Evolutionary conservation across 2,888 invertebrate species (phyloP).

Genomic region (Cantharis nigra): DNA sequence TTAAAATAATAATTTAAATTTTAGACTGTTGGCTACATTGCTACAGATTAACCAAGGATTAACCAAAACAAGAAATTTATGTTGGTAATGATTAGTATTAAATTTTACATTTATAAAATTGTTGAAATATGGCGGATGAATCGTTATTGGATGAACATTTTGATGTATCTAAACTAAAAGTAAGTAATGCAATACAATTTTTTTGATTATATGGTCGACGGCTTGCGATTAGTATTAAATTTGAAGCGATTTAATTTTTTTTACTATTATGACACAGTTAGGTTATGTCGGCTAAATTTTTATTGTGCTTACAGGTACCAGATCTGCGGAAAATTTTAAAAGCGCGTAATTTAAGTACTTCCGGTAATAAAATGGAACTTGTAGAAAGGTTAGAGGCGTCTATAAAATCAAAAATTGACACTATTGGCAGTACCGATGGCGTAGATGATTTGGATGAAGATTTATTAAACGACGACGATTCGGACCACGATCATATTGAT

Average conservation of each 20-base stretch:
- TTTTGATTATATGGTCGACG: too few relatives aligned
- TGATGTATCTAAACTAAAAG: constrained; percentile 27
- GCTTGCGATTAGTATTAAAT: neutral
- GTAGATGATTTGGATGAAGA: constrained; percentile 63
- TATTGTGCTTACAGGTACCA: constrained; percentile 67
- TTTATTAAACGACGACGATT: constrained; percentile 56
- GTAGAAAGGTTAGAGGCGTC: constrained; percentile 74
- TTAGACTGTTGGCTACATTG: neutral
- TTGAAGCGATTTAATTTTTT: neutral
- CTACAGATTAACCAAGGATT: neutral
- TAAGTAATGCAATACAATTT: neutral
- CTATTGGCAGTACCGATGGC: constrained; percentile 49
- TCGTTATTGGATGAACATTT: constrained; percentile 12
- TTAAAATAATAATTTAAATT: neutral
- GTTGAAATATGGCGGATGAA: constrained; percentile 24
- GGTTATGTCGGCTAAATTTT: constrained; percentile 21
- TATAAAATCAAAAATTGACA: constrained; percentile 56
- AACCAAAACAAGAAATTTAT: neutral
- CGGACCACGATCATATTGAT: constrained; percentile 44
- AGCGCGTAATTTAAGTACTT: constrained; percentile 70
- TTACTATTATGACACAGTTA: neutral
- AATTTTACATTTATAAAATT: neutral
- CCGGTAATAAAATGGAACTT: constrained; percentile 84
- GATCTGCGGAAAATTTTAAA: constrained; percentile 84
- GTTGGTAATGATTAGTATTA: neutral